These are phyloP conservation scores for Epinephelus malabaricus DNA, from an alignment of 2,797 vertebrate species.

Conservation along the genomic window DNA sequence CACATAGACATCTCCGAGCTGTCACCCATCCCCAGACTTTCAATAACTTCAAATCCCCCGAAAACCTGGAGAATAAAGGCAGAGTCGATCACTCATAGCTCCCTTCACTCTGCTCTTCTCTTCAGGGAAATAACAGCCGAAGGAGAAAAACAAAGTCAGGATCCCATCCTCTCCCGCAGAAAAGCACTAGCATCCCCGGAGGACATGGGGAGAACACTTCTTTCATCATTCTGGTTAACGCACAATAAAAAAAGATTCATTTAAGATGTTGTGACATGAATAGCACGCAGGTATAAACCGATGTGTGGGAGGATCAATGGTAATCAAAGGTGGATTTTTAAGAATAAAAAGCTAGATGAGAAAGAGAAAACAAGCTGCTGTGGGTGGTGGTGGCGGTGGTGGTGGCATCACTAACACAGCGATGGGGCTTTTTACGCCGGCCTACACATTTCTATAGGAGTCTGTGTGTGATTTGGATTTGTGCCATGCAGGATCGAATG, in stretches of 20 bases:
- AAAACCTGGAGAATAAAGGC: slow-evolving; percentile 80
- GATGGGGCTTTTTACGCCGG: slow-evolving; percentile 14
- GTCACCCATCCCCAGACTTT: slow-evolving; percentile 77
- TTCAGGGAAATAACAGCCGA: slow-evolving; percentile 83
- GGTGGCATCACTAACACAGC: slow-evolving; percentile 20
- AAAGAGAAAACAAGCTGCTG: slow-evolving; percentile 5
- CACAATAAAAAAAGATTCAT: slow-evolving; percentile 75
- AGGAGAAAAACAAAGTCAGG: slow-evolving; percentile 83
- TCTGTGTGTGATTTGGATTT: slow-evolving; percentile 45
- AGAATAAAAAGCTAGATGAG: slow-evolving; percentile 45
- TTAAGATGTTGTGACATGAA: slow-evolving; percentile 70
- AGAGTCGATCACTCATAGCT: slow-evolving; percentile 82
- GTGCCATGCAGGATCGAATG: slow-evolving; percentile 38
- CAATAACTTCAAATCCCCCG: slow-evolving; percentile 83
- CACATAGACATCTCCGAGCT: slow-evolving; percentile 68
- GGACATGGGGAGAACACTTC: slow-evolving; percentile 63
- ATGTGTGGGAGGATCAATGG: slow-evolving; percentile 56
- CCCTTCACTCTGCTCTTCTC: slow-evolving; percentile 65
- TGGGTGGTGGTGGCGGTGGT: slow-evolving; percentile 1
- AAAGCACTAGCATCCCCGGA: slow-evolving; percentile 61
- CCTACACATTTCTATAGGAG: slow-evolving; percentile 60
- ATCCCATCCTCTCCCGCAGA: slow-evolving; percentile 67
- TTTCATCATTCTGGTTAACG: slow-evolving; percentile 74
- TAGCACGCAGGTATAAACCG: slow-evolving; percentile 46
- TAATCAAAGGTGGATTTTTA: slow-evolving; percentile 68